Base-by-base conservation (phyloP, 2,888 invertebrate species). In the Synergus umbraculus region DNA sequence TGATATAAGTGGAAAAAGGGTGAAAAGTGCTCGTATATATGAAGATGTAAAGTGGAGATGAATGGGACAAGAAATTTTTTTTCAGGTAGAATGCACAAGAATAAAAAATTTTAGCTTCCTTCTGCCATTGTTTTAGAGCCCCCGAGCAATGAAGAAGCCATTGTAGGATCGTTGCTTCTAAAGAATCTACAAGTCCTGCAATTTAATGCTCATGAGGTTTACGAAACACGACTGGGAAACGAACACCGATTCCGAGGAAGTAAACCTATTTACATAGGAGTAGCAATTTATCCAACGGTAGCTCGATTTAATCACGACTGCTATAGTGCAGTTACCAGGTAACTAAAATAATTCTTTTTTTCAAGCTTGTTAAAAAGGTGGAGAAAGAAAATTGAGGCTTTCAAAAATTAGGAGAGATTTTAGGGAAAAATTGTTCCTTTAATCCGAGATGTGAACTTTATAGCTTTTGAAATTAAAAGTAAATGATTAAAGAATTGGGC, bases 161-260 rank as follows among this genome's bases (percentile, higher is more conserved):
- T 93, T 83, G 93, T 96, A 37, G 95, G 94, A 12, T 94, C 95
- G 77, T 91, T 97, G 29, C 89, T 97, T 10, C 92, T 97, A 10
- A 94, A 94, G 60, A 94, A 96, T 86, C 93, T 97, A 12, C 96
- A 97, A 91, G 93, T 96, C 76, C 92, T 97, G 15, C 97, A 97
- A 90, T 97, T 97, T 91, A 97, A 97, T 89, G 97, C 97, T 0
- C 97, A 97, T 88, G 97, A 97, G 92, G 95, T 97, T 58, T 96
- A 95, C 86, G 96, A 96, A 88, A 96, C 95, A 0, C 88, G 94
- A 9, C 92, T 94, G 1, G 93, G 93, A 0, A 89, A 91, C 2
- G 93, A 94, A 79, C 93, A 94, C 86, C 88, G 90, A 83, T 93
- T 93, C 87, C 93, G 91, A 43, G 93, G 93, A 0, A 93, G 94